Evolutionary conservation across 2,113 vertebrate genomes (phyloP), one percentile per base, ranked within the genome.

Genomic region (Ailurus styani): DNA sequence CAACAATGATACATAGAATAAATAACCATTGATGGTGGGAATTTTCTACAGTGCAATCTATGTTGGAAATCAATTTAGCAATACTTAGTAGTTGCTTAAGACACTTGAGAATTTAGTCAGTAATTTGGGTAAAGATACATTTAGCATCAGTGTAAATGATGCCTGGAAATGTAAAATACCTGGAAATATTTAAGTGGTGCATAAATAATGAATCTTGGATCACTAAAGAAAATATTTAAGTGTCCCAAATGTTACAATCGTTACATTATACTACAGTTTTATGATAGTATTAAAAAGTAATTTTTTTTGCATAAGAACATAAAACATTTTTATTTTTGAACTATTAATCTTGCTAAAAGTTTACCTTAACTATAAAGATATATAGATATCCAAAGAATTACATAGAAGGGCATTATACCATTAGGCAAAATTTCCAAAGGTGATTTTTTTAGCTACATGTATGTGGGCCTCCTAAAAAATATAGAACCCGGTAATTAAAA

Each of bases 191-290:
- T 87, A 89, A 81, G 15, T 84, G 13, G n/a, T n/a, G n/a, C n/a
- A n/a, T n/a, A n/a, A n/a, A n/a, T n/a, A n/a, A n/a, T n/a, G n/a
- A n/a, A n/a, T n/a, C n/a, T n/a, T n/a, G n/a, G n/a, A n/a, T n/a
- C n/a, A n/a, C n/a, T n/a, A n/a, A n/a, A n/a, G n/a, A n/a, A 42
- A 91, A 54, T 37, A 88, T 23, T 64, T 87, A 89, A 81, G 15
- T 84, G 13, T 42, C 18, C 13, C 77, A 55, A 88, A 55, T 89
- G 83, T n/a, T 60, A 77, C 6, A 14, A 31, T 21, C 13, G 17
- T 77, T 93, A 90, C 75, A 87, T 31, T 55, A n/a, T 10, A 83
- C 20, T 64, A 34, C 0, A 64, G 29, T 87, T 87, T 93, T 47
- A 54, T n/a, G 68, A 52, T 66, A 37, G 29, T 45, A 83, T 57